Conservation (phyloP, 2,797 vertebrate species). For the Poecile montanus region DNA sequence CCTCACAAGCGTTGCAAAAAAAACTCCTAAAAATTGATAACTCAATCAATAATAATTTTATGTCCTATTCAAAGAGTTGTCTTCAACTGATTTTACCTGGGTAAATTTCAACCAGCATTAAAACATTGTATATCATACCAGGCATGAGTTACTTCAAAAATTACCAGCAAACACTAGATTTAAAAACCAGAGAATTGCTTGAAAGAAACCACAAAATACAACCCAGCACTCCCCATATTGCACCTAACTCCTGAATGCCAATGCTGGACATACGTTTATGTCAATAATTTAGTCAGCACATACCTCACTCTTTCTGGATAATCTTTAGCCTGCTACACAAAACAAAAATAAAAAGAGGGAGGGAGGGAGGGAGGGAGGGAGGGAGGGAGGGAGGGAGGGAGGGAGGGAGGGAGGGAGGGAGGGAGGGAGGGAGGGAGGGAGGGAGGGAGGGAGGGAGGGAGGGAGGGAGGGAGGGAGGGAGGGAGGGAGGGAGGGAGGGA, state of each 20-base stretch:
- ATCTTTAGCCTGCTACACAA: background rate
- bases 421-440: too few species aligned
- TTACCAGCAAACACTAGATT: background rate
- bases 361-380: too few species aligned
- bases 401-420: too few species aligned
- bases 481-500: too few species aligned
- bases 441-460: too few species aligned
- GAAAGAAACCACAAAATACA: background rate
- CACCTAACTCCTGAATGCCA: background rate
- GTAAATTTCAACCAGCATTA: background rate
- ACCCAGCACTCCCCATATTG: rapidly evolving
- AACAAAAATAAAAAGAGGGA: too few species aligned
- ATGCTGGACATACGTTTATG: background rate
- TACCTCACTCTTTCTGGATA: background rate
- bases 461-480: too few species aligned
- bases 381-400: too few species aligned
- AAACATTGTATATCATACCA: background rate
- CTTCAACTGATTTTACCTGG: background rate
- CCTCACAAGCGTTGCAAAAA: background rate
- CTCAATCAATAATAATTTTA: background rate
- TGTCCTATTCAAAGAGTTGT: background rate
- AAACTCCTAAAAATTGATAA: rapidly evolving
- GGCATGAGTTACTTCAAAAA: background rate
- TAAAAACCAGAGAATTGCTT: background rate
- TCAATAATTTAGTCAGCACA: background rate